Percentiles rank a stretch among this genome's conserved stretches.
phyloP scores from a whole-genome alignment of 2,888 invertebrate genomes.

The Rhamnusium bicolor region DNA sequence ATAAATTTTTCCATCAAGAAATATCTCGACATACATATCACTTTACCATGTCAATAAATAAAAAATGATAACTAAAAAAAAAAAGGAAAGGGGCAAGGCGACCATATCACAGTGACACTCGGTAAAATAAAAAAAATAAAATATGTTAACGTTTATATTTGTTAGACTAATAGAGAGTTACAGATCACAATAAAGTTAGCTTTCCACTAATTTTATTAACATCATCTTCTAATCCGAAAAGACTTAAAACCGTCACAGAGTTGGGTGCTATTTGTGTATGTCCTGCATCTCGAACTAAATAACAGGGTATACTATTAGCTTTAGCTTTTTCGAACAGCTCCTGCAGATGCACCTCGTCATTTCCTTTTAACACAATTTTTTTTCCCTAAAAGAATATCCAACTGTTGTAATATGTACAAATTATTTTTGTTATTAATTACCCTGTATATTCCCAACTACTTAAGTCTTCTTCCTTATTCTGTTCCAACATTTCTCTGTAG shows the following conservation, averaged over 20 bases:
- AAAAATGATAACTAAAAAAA: too few species aligned
- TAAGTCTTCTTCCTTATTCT: slow-evolving; percentile 67
- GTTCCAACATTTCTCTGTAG: slow-evolving; percentile 71
- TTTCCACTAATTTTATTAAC: slow-evolving; percentile 66
- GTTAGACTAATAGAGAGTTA: slow-evolving; percentile 3
- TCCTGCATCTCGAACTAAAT: slow-evolving; percentile 68
- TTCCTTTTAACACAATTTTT: slow-evolving; percentile 70
- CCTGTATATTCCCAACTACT: slow-evolving; percentile 73
- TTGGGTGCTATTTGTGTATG: slow-evolving; percentile 70
- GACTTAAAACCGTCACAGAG: slow-evolving; percentile 71
- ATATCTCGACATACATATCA: too few species aligned
- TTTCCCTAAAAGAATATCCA: slow-evolving; percentile 65
- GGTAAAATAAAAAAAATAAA: background rate
- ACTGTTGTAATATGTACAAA: slow-evolving; percentile 8
- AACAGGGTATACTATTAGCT: slow-evolving; percentile 60
- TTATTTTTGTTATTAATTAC: slow-evolving; percentile 53
- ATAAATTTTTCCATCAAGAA: too few species aligned
- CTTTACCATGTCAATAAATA: too few species aligned
- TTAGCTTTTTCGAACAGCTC: slow-evolving; percentile 66
- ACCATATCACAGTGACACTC: too few species aligned
- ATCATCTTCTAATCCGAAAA: slow-evolving; percentile 71
- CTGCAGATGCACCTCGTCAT: slow-evolving; percentile 66
- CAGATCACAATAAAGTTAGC: slow-evolving; percentile 56
- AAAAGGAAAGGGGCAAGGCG: too few species aligned
- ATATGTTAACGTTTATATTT: background rate